Evolutionary conservation across 2,888 invertebrate genomes (phyloP).

Genomic region (Brachyptera risi): DNA sequence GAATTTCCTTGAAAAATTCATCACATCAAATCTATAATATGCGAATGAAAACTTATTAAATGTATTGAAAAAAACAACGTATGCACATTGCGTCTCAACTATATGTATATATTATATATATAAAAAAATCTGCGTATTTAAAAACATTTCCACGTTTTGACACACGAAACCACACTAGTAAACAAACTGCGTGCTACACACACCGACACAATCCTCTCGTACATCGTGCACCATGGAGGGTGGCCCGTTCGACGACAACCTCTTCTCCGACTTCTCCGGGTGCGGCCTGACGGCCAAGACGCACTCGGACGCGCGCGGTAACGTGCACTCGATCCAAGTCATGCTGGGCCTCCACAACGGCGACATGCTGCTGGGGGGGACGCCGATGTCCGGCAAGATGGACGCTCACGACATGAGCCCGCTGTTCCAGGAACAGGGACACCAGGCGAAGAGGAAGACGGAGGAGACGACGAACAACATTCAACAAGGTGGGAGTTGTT

Average conservation of each 20-base stretch:
- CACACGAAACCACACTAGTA: too few relatives aligned
- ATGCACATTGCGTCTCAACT: too few relatives aligned
- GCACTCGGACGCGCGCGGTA: slow-evolving; percentile 34
- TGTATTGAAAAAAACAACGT: too few relatives aligned
- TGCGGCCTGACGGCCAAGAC: slow-evolving; percentile 45
- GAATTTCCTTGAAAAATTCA: too few relatives aligned
- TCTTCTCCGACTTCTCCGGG: slow-evolving; percentile 69
- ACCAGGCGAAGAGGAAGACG: slow-evolving; percentile 43
- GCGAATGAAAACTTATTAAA: too few relatives aligned
- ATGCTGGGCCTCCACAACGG: slow-evolving; percentile 41
- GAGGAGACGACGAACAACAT: too few relatives aligned
- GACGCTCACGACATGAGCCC: slow-evolving; percentile 43
- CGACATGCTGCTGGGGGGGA: slow-evolving; percentile 40
- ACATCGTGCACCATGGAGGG: slow-evolving; percentile 63
- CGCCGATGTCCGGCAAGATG: slow-evolving; percentile 41
- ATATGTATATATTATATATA: too few relatives aligned
- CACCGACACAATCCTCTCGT: too few relatives aligned
- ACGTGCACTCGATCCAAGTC: slow-evolving; percentile 40
- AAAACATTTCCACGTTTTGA: too few relatives aligned
- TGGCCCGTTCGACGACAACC: slow-evolving; percentile 70
- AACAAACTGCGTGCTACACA: too few relatives aligned
- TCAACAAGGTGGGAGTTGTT: too few relatives aligned
- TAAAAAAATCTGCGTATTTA: not conserved
- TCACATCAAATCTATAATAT: too few relatives aligned
- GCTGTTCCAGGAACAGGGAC: slow-evolving; percentile 41